Evolutionary conservation across 1,140 invertebrate species (phyloP).

Genomic region (Temnothorax nylanderi): DNA sequence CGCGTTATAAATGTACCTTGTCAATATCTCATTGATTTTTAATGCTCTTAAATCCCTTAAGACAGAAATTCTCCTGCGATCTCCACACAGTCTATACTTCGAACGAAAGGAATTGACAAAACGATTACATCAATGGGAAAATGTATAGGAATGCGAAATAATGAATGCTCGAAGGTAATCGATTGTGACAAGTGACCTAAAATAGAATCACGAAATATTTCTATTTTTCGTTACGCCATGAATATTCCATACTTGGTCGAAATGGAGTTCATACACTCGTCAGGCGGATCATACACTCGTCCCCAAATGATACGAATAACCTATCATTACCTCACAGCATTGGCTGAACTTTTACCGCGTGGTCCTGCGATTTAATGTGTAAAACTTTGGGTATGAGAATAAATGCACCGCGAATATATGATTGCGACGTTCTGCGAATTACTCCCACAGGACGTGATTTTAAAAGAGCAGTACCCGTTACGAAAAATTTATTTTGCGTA

Average conservation of each 20-base stretch:
- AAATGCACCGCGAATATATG: conserved; percentile 51
- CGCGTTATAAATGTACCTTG: neutral
- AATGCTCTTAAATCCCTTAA: neutral
- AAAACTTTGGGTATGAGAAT: conserved; percentile 61
- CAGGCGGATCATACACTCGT: neutral
- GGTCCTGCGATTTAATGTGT: conserved; percentile 49
- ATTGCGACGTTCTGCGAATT: conserved; percentile 52
- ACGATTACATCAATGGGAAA: neutral
- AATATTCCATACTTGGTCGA: neutral
- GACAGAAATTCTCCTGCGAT: neutral
- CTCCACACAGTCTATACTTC: neutral
- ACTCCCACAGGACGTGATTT: conserved; percentile 13
- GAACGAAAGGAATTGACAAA: neutral
- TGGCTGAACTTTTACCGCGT: conserved; percentile 46
- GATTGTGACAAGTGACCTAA: conserved; percentile 18
- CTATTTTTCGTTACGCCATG: neutral
- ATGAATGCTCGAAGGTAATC: neutral
- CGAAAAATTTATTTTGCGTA: neutral
- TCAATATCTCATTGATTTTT: neutral
- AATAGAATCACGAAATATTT: conserved; percentile 19
- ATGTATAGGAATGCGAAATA: neutral
- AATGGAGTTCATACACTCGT: neutral
- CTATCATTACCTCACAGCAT: conserved; percentile 26
- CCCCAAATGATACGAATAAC: conserved; percentile 34
- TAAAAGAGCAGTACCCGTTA: conserved; percentile 19